Evolutionary conservation across 2,888 invertebrate genomes (phyloP).

Genomic region (Oithona nana): DNA sequence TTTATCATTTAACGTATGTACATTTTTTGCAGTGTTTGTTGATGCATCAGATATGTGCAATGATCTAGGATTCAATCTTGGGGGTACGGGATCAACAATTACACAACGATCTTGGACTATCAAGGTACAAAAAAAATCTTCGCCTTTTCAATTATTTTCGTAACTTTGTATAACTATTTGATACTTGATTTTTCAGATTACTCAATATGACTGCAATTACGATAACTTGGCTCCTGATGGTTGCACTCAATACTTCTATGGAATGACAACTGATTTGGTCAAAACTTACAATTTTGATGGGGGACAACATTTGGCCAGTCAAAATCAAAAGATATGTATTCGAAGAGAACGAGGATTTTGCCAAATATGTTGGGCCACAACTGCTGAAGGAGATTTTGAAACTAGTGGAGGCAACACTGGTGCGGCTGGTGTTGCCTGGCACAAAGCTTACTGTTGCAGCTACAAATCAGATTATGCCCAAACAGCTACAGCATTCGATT

Average conservation of each 20-base stretch:
- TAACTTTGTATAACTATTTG: neutral
- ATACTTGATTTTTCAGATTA: neutral
- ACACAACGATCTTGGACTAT: neutral
- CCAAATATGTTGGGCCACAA: neutral
- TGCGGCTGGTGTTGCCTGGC: neutral
- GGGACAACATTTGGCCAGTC: conserved; percentile 9
- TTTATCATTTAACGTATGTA: too few species aligned
- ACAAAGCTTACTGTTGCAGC: neutral
- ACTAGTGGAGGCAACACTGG: neutral
- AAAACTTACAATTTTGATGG: conserved; percentile 14
- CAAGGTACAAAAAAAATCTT: neutral
- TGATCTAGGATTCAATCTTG: too few species aligned
- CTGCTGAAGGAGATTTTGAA: conserved; percentile 4
- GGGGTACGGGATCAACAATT: neutral
- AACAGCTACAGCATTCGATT: neutral
- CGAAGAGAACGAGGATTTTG: neutral
- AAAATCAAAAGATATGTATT: conserved; percentile 9
- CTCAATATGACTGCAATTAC: conserved; percentile 6
- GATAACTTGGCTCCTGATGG: conserved; percentile 9
- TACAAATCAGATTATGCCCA: neutral
- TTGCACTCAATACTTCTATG: conserved; percentile 14
- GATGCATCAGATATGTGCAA: too few species aligned
- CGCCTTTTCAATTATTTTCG: neutral
- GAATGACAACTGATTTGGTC: neutral
- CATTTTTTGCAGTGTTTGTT: too few species aligned